phyloP scores from a whole-genome alignment of 2,888 invertebrate species.

The Calameuta pallipes region DNA sequence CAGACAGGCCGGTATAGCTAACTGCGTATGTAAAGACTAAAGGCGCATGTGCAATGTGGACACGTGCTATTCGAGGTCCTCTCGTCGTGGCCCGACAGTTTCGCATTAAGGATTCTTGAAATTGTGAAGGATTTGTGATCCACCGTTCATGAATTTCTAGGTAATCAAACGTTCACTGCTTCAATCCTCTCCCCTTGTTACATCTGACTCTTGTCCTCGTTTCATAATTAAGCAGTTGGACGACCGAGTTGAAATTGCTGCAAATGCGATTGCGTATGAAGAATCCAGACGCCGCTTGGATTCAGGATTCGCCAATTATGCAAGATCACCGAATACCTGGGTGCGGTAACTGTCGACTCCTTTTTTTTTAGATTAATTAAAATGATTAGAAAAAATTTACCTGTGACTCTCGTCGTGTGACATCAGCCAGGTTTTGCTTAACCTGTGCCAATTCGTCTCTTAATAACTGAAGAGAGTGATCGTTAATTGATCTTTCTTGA shows the following conservation, averaged over 20 bases:
- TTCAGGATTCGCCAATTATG: neutral
- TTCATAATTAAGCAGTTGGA: neutral
- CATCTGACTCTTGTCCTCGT: neutral
- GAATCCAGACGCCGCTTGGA: neutral
- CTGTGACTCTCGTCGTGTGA: conserved; percentile 79
- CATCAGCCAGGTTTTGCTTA: conserved; percentile 79
- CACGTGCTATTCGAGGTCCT: neutral
- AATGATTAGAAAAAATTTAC: conserved; percentile 35
- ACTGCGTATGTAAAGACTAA: neutral
- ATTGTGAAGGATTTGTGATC: neutral
- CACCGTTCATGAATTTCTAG: neutral
- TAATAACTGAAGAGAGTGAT: conserved; percentile 77
- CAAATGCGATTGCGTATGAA: neutral
- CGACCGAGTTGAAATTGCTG: neutral
- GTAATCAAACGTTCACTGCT: neutral
- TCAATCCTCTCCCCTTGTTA: neutral
- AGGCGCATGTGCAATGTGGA: neutral
- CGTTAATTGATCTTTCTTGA: conserved; percentile 75
- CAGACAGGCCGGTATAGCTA: neutral
- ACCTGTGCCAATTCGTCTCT: conserved; percentile 81
- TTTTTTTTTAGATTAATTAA: neutral
- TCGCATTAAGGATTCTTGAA: neutral
- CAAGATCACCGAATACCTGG: neutral
- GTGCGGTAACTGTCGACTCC: neutral
- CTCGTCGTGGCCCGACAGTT: neutral